These are phyloP conservation scores for Lepidurus couesii DNA, from an alignment of 1,140 invertebrate species.

Conservation along the genomic window DNA sequence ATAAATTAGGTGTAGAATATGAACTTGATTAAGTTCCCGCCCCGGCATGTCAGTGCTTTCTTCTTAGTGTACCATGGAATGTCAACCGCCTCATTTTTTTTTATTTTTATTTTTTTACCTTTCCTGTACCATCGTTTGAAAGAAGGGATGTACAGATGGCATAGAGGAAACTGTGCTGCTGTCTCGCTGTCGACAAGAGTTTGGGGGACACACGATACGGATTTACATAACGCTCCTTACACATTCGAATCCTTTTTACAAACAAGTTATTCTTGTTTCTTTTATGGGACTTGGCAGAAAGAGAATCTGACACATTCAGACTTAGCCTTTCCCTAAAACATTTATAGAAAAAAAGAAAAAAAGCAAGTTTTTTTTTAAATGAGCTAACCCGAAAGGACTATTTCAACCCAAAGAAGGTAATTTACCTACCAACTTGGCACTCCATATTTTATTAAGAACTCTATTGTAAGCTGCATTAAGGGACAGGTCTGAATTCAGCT, in stretches of 20 bases:
- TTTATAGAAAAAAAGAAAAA: too few relatives aligned
- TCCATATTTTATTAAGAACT: too few relatives aligned
- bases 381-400: too few relatives aligned
- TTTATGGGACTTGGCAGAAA: neutral
- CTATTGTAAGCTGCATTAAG: too few relatives aligned
- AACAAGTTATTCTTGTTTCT: conserved; percentile 22
- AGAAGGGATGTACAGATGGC: neutral
- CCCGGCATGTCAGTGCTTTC: neutral
- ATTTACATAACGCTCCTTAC: conserved; percentile 19
- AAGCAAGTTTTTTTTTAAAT: too few relatives aligned
- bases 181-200: neutral
- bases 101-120: neutral
- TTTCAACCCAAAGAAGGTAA: too few relatives aligned
- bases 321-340: neutral
- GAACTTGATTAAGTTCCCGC: neutral
- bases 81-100: neutral
- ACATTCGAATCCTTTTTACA: conserved; percentile 1
- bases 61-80: neutral
- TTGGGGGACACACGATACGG: conserved; percentile 12
- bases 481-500: too few relatives aligned
- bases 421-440: too few relatives aligned
- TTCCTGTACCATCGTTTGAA: neutral
- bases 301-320: neutral
- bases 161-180: neutral
- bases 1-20: neutral